These are phyloP conservation scores for Tetrax tetrax DNA, from an alignment of 2,113 vertebrate genomes.

Conservation along the genomic window DNA sequence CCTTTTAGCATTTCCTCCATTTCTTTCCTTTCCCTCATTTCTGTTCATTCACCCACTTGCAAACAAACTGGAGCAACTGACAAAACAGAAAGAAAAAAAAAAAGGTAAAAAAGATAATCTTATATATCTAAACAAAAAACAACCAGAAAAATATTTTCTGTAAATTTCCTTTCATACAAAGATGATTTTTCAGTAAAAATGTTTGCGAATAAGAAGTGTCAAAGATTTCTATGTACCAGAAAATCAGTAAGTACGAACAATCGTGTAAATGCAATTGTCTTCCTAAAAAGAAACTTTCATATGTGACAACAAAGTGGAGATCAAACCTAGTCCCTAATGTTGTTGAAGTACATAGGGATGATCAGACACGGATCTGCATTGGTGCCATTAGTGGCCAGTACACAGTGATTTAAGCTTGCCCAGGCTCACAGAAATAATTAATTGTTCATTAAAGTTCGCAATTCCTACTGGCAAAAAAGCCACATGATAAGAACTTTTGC, in stretches of 20 bases:
- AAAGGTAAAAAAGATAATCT: fast-evolving
- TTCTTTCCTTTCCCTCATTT: neutral
- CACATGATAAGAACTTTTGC: neutral
- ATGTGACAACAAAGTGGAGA: neutral
- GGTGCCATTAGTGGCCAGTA: neutral
- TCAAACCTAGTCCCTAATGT: neutral
- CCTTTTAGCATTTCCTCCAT: neutral
- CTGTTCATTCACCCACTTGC: neutral
- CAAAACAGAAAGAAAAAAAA: neutral
- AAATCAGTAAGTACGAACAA: neutral
- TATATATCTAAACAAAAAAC: neutral
- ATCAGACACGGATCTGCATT: neutral
- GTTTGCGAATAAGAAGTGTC: neutral
- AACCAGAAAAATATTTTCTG: neutral
- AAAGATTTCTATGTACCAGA: neutral
- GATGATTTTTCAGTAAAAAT: neutral
- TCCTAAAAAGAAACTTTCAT: neutral
- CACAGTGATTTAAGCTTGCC: neutral
- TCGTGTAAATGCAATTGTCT: neutral
- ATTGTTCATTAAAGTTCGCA: neutral
- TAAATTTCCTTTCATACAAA: neutral
- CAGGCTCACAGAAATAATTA: neutral
- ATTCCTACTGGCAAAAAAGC: neutral
- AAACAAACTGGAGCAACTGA: neutral
- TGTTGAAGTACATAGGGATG: neutral